Evolutionary conservation across 2,113 vertebrate genomes (phyloP).

Genomic region (Psilopogon haemacephalus): DNA sequence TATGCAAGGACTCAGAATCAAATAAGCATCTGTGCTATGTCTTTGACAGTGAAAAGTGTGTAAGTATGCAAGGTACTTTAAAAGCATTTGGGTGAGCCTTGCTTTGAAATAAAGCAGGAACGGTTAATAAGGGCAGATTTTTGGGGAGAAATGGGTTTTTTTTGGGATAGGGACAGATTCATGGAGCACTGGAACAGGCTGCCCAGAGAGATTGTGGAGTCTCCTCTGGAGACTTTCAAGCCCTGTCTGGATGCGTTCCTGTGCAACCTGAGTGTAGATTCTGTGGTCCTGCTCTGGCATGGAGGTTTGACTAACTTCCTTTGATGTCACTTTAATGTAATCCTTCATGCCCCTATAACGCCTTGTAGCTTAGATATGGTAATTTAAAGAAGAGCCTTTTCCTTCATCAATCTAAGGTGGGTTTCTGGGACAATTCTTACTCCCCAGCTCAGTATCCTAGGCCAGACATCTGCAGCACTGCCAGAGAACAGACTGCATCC

Average conservation of each 20-base stretch:
- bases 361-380: neutral
- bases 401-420: neutral
- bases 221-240: too few relatives aligned
- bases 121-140: neutral
- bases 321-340: neutral
- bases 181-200: too few relatives aligned
- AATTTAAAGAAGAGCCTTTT: neutral
- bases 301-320: too few relatives aligned
- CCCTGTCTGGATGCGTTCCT: too few relatives aligned
- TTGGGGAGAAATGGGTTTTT: too few relatives aligned
- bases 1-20: conserved; percentile 98
- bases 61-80: conserved; percentile 77
- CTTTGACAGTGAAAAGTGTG: conserved; percentile 99
- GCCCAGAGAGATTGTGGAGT: too few relatives aligned
- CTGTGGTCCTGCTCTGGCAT: too few relatives aligned
- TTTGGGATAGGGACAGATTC: too few relatives aligned
- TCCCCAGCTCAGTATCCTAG: neutral
- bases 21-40: conserved; percentile 98
- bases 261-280: too few relatives aligned
- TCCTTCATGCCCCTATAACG: neutral
- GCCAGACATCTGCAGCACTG: neutral
- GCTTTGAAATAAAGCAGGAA: neutral
- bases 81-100: neutral
- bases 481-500: neutral
- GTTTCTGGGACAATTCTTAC: neutral